A percentile compares a stretch with the other conserved stretches of the same genome.
These are phyloP conservation scores for Melanotaenia duboulayi DNA, from an alignment of 2,113 vertebrate genomes.

Conservation along the genomic window DNA sequence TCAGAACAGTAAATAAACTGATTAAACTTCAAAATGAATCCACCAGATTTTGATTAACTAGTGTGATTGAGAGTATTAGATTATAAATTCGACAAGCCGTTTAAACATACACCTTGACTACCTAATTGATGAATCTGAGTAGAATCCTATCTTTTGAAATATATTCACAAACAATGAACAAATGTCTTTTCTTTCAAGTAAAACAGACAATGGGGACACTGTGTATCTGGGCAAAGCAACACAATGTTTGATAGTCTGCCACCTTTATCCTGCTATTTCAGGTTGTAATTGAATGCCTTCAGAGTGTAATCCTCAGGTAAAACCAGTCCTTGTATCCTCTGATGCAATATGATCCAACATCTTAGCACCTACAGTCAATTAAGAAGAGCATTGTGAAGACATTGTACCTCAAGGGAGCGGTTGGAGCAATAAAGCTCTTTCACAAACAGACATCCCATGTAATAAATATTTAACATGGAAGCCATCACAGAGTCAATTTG, in stretches of 20 bases:
- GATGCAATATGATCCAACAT: conserved; percentile 57
- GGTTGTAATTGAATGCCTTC: conserved; percentile 52
- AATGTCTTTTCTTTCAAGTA: not conserved
- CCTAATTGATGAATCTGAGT: not conserved
- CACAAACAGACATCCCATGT: conserved; percentile 4
- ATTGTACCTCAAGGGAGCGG: conserved; percentile 22
- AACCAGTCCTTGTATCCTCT: conserved; percentile 27
- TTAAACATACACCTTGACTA: not conserved
- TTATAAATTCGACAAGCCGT: not conserved
- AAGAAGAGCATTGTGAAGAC: conserved; percentile 20
- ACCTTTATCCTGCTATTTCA: conserved; percentile 30
- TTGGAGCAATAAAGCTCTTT: not conserved
- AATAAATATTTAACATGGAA: conserved; percentile 68
- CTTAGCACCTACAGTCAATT: conserved; percentile 38
- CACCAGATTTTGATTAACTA: not conserved
- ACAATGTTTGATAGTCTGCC: conserved; percentile 2
- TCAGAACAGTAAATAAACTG: conserved; percentile 5
- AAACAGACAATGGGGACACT: not conserved
- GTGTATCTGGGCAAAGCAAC: conserved; percentile 11
- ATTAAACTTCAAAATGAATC: conserved; percentile 10
- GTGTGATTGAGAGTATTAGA: not conserved
- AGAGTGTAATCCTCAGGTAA: conserved; percentile 45
- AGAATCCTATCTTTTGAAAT: not conserved
- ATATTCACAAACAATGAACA: not conserved
- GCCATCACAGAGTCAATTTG: conserved; percentile 12